Base-by-base conservation (phyloP, 2,888 invertebrate species). In the Drosophila dives region DNA sequence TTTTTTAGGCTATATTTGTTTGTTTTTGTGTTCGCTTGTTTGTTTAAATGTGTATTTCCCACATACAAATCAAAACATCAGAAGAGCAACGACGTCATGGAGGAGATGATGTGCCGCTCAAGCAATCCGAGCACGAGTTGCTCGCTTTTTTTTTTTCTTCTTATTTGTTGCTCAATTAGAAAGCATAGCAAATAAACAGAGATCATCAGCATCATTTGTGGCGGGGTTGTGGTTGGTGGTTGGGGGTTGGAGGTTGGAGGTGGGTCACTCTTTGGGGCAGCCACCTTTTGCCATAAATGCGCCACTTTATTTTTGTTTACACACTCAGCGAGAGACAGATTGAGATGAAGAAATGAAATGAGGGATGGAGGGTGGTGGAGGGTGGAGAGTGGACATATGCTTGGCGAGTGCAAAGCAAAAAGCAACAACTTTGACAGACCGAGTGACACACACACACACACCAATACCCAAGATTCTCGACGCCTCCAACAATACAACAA, bases 281-380 rank as follows among this genome's bases (percentile, higher is more conserved):
- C 83, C 84, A 86, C 89, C 89, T 85, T 45, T 85, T 70, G 72
- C 75, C 78, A 81, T 83, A 86, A 84, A 84, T 86, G 86, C 81
- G 88, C 86, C 86, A 86, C 84, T 85, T 88, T 86, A 86, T 83
- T 86, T 86, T 75, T 88, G 89, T 85, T 85, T 88, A 88, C 83
- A 74, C 74, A 67, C 66, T 51, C 62, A 66, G 36, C 51, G 48
- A 49, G 33, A n/a, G 33, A 49, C 36, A 36, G 54, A 33, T 42
- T 42, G 42, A 26, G 50, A 34, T 8, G 45, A 11, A n/a, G 26
- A 12, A 40, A 40, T 40, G 63, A 6, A 29, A 40, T 23, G 33
- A 12, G 55, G 36, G n/a, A n/a, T n/a, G n/a, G n/a, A n/a, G n/a
- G n/a, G n/a, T n/a, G 36, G 20, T 26, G 49, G 20, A 38, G n/a